These are phyloP conservation scores for Nasua narica DNA, from an alignment of 2,797 vertebrate genomes.

Conservation along the genomic window DNA sequence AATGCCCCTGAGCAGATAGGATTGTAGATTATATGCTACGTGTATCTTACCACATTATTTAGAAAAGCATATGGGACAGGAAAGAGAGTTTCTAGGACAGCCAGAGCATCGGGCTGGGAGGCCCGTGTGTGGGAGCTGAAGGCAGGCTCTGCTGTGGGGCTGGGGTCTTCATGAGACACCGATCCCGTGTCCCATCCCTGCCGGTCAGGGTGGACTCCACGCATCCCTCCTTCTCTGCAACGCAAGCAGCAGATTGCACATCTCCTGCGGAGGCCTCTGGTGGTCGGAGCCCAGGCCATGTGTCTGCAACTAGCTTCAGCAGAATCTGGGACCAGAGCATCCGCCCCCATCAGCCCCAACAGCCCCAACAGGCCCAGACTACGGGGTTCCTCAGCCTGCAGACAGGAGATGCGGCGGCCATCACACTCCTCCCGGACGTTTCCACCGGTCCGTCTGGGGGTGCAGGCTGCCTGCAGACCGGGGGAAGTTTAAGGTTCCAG, in stretches of 20 bases:
- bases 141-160: rapidly evolving
- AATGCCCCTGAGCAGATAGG: background rate
- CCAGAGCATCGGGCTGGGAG: background rate
- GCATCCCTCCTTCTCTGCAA: background rate
- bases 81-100: background rate
- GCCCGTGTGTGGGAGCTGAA: rapidly evolving
- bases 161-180: background rate
- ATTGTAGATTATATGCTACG: background rate
- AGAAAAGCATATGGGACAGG: background rate
- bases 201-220: background rate
- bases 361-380: background rate
- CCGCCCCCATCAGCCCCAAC: background rate
- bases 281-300: background rate
- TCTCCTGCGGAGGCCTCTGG: background rate
- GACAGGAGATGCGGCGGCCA: background rate
- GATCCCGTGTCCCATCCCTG: rapidly evolving
- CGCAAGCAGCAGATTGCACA: background rate
- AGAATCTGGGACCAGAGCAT: rapidly evolving
- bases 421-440: background rate
- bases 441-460: rapidly evolving
- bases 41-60: background rate
- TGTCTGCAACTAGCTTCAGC: background rate
- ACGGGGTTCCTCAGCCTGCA: background rate
- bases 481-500: background rate
- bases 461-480: no score